Conservation (phyloP, 2,797 vertebrate genomes). For the Anguilla megastoma region DNA sequence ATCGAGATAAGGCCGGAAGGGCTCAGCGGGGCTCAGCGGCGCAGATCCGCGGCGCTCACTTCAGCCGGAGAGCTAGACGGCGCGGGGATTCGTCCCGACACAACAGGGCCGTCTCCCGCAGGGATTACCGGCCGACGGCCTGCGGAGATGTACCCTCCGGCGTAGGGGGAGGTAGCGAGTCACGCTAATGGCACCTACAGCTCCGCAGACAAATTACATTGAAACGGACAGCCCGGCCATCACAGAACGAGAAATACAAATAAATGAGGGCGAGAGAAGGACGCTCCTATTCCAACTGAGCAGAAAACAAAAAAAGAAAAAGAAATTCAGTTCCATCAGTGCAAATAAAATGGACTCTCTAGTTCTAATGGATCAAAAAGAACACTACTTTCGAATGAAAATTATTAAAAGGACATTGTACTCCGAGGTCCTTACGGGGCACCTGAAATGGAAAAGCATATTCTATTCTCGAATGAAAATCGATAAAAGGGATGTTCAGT, state of each 20-base stretch:
- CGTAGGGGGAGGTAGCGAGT: not conserved
- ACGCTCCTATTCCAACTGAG: not conserved
- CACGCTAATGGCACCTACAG: not conserved
- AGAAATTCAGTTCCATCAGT: not conserved
- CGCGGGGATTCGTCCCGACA: not conserved
- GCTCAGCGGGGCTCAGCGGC: constrained; percentile 7
- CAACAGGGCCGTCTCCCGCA: not conserved
- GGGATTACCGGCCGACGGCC: constrained; percentile 11
- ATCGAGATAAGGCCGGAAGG: constrained; percentile 3
- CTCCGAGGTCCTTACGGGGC: not conserved
- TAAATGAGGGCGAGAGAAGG: not conserved
- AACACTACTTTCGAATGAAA: not conserved
- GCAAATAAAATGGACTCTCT: not conserved
- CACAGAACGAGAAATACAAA: not conserved
- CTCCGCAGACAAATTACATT: not conserved
- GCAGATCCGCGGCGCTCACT: not conserved
- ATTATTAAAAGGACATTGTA: not conserved
- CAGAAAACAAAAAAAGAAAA: not conserved
- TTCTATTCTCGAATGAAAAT: not conserved
- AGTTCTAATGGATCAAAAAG: not conserved
- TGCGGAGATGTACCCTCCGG: not conserved
- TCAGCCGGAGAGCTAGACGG: not conserved
- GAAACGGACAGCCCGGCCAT: not conserved
- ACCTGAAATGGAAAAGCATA: not conserved
- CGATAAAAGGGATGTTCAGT: not conserved